Conservation (phyloP, 2,888 invertebrate species). For the Drosophila parthenogenetica region DNA sequence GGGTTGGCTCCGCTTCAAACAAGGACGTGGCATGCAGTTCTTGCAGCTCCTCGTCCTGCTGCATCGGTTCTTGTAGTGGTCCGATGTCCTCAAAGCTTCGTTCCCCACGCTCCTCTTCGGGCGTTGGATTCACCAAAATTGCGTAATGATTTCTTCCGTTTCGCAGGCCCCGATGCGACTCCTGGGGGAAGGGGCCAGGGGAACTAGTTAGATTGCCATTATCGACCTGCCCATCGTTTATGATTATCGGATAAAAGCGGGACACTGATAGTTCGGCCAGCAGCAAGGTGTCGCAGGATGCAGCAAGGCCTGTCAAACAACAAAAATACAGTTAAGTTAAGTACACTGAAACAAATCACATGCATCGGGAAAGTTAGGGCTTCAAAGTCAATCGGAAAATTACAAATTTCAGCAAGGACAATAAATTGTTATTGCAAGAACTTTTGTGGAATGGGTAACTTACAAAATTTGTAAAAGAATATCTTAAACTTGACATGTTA, state of each 20-base stretch:
- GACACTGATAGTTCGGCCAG: slow-evolving; percentile 88
- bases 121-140: slow-evolving; percentile 9
- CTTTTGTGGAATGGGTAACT: no score
- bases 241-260: slow-evolving; percentile 83
- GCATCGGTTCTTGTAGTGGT: slow-evolving; percentile 13
- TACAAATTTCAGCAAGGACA: no score
- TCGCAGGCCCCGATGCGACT: slow-evolving; percentile 12
- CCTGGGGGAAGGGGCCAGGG: slow-evolving; percentile 28
- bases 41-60: slow-evolving; percentile 4
- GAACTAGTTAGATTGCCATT: slow-evolving; percentile 82
- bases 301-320: slow-evolving; percentile 88
- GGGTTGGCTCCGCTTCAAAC: slow-evolving; percentile 3
- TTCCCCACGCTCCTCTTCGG: slow-evolving; percentile 13
- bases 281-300: slow-evolving; percentile 88
- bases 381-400: no score
- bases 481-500: no score
- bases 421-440: no score
- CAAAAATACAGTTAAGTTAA: no score
- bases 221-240: slow-evolving; percentile 82
- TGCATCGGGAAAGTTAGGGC: no score
- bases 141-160: slow-evolving; percentile 1
- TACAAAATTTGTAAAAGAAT: no score
- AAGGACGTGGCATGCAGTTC: background rate
- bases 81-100: slow-evolving; percentile 37
- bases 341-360: no score